phyloP scores from a whole-genome alignment of 2,113 vertebrate genomes.

The Muscicapa adusta region DNA sequence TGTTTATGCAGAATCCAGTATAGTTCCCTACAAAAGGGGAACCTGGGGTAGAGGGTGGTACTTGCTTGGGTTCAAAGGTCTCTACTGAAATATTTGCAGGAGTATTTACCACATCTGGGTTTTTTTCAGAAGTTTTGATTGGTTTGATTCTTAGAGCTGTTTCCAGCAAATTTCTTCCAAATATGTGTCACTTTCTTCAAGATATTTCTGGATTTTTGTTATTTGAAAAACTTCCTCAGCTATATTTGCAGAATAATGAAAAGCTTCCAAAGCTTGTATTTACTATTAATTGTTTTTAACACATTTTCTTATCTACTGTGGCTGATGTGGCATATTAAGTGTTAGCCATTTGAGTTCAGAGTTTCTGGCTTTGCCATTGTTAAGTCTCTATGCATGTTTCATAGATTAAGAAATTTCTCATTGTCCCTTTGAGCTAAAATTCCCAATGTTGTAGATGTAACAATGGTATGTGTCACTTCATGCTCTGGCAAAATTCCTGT shows the following conservation, averaged over 20 bases:
- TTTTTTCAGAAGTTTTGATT: not conserved
- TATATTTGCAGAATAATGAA: not conserved
- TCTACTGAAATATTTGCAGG: not conserved
- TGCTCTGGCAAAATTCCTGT: not conserved
- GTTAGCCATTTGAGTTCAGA: not conserved
- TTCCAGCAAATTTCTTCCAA: not conserved
- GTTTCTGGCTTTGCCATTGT: not conserved
- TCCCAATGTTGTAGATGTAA: not conserved
- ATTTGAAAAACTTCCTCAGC: not conserved
- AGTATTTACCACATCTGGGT: not conserved
- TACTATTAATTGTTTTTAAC: not conserved
- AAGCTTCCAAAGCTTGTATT: not conserved
- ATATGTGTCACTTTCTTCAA: not conserved
- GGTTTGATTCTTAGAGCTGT: not conserved
- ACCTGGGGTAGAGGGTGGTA: rapidly evolving
- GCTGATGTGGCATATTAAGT: not conserved
- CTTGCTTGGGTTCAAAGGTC: not conserved
- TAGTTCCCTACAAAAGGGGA: not conserved
- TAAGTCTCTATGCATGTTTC: not conserved
- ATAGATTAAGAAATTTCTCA: not conserved
- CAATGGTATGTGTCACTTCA: not conserved
- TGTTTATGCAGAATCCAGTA: not conserved
- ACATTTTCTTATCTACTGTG: not conserved
- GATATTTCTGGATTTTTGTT: not conserved
- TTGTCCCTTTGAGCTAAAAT: not conserved